Evolutionary conservation across 2,888 invertebrate genomes (phyloP), one percentile per base, ranked within the genome.

Genomic region (Troides aeacus): DNA sequence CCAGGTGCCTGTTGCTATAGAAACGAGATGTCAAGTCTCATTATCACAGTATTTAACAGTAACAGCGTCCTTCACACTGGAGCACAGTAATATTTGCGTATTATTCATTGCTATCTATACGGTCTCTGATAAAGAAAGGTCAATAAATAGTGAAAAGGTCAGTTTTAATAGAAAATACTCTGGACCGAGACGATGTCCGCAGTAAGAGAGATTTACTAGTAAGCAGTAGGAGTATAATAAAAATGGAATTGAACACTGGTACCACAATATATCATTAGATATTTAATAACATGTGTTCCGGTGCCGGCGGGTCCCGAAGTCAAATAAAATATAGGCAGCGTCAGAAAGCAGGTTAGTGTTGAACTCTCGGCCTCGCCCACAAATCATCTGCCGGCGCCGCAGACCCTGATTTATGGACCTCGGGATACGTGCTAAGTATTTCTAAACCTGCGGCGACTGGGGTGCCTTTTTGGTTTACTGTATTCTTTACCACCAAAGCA

Each of bases 341-440:
- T 56, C 56, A 53, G 56, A 23, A 18, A 42, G 69, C 61, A 61
- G 64, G 64, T 64, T 65, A 65, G 69, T 60, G 69, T 64, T 63
- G 57, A 69, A 69, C 64, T 61, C 10, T 10, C 61, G 59, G n/a
- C 24, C 42, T 24, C n/a, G 69, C 57, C 69, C 64, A 69, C 69
- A 69, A 69, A 69, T 69, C 69, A 69, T 69, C 56, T 23, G 24
- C 23, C 64, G 62, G 39, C 23, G 21, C 62, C 62, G 57, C 57
- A 10, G 24, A 39, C 42, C 69, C 64, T 69, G 64, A 64, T 69
- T 69, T 69, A 69, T 69, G 36, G 69, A 39, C 21, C 23, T 39
- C 17, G 39, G 61, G 46, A 60, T 57, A 69, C 69, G 69, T 69
- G 69, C 69, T 64, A 65, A 69, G 69, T 69, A 69, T 69, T 69